A percentile compares a stretch with the other conserved stretches of the same genome.
phyloP scores from a whole-genome alignment of 2,888 invertebrate genomes.

The Hydrotaea diabolus region DNA sequence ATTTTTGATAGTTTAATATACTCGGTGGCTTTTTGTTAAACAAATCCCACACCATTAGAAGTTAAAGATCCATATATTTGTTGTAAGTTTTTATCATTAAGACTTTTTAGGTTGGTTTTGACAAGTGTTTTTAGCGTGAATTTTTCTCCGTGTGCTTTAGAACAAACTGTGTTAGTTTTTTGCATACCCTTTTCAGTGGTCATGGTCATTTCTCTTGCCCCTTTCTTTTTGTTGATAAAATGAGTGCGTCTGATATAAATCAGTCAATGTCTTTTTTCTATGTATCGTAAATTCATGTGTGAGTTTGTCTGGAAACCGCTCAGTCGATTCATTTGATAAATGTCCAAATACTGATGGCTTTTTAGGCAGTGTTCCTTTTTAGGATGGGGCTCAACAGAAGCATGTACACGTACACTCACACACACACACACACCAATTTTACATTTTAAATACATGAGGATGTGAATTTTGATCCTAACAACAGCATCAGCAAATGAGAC shows the following conservation, averaged over 20 bases:
- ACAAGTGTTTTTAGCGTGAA: too few species aligned
- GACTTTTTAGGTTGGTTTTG: too few species aligned
- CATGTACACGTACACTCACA: not conserved
- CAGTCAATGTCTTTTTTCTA: not conserved
- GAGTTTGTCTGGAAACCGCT: not conserved
- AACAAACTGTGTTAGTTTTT: not conserved
- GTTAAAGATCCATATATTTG: too few species aligned
- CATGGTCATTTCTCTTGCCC: not conserved
- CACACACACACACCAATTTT: too few species aligned
- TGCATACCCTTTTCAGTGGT: not conserved
- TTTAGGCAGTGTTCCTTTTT: not conserved
- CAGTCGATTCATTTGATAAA: slow-evolving; percentile 4
- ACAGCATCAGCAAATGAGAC: not conserved
- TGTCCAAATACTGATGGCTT: slow-evolving; percentile 18
- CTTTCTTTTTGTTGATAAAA: not conserved
- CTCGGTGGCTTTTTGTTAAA: too few species aligned
- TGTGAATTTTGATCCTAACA: not conserved
- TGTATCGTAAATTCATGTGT: not conserved
- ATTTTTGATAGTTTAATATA: too few species aligned
- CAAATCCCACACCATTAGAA: too few species aligned
- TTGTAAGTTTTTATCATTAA: too few species aligned
- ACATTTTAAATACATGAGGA: not conserved
- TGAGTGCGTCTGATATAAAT: not conserved
- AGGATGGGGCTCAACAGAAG: too few species aligned
- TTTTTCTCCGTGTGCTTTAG: too few species aligned